phyloP scores from a whole-genome alignment of 2,797 vertebrate species.

The Arnoldichthys spilopterus region DNA sequence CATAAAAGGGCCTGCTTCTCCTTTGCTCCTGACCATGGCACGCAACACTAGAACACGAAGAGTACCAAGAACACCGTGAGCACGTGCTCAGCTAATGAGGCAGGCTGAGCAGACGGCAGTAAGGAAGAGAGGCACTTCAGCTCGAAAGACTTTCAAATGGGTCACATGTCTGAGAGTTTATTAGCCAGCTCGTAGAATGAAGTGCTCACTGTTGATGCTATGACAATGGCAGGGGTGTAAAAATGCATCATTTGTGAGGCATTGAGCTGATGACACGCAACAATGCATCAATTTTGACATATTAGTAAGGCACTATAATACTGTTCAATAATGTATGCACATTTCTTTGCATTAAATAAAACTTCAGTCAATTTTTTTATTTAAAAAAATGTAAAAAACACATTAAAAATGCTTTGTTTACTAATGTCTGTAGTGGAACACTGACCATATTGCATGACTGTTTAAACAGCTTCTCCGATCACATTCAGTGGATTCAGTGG shows the following conservation, averaged over 20 bases:
- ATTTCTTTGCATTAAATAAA: not conserved
- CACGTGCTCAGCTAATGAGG: constrained; percentile 5
- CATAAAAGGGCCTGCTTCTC: constrained; percentile 27
- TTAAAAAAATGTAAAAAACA: too few relatives aligned
- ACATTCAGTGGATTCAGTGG: too few relatives aligned
- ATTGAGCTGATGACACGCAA: not conserved
- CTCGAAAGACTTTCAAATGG: not conserved
- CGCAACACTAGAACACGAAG: not conserved
- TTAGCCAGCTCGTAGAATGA: not conserved
- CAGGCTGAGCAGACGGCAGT: not conserved
- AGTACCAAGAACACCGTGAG: not conserved
- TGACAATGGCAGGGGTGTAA: not conserved
- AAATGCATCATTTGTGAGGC: not conserved
- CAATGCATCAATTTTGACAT: not conserved
- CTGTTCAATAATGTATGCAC: not conserved
- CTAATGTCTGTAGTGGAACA: not conserved
- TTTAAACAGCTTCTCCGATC: too few relatives aligned
- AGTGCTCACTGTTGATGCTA: not conserved
- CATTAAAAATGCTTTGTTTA: too few relatives aligned
- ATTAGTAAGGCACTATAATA: not conserved
- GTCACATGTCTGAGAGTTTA: not conserved
- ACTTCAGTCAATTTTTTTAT: too few relatives aligned
- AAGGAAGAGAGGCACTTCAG: constrained; percentile 23
- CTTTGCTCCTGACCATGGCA: constrained; percentile 17
- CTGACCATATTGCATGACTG: too few relatives aligned